Conservation (phyloP, 1,140 invertebrate species). For the Diachasma alloeum region DNA sequence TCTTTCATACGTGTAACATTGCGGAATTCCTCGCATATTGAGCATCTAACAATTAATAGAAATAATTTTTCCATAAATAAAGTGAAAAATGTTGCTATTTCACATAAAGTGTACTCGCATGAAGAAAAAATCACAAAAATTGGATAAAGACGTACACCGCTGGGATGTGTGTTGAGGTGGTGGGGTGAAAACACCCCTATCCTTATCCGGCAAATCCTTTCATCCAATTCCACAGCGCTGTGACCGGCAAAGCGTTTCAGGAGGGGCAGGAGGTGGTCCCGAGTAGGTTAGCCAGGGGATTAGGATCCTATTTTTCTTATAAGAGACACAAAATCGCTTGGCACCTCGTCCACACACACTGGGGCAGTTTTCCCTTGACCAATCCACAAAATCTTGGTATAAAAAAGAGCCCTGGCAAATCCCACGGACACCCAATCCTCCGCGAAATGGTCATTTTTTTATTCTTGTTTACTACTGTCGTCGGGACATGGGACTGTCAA, state of each 20-base stretch:
- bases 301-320: constrained; percentile 33
- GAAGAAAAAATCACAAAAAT: background rate
- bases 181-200: background rate
- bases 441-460: too few relatives aligned
- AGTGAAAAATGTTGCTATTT: too few relatives aligned
- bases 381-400: background rate
- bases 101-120: too few relatives aligned
- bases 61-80: too few relatives aligned
- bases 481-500: too few relatives aligned
- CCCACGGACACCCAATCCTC: too few relatives aligned
- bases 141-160: background rate
- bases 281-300: constrained; percentile 14
- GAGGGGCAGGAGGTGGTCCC: background rate
- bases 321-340: constrained; percentile 27
- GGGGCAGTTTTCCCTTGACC: background rate
- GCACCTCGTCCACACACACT: constrained; percentile 19
- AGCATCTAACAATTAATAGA: too few relatives aligned
- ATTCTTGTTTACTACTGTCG: too few relatives aligned
- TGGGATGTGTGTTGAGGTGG: background rate
- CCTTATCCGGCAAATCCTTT: constrained; percentile 31
- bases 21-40: too few relatives aligned
- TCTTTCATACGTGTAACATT: too few relatives aligned
- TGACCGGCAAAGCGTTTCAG: constrained; percentile 19
- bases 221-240: constrained; percentile 19
- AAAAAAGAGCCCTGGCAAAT: background rate